These are phyloP conservation scores for Picathartes gymnocephalus DNA, from an alignment of 2,113 vertebrate species.

Conservation along the genomic window DNA sequence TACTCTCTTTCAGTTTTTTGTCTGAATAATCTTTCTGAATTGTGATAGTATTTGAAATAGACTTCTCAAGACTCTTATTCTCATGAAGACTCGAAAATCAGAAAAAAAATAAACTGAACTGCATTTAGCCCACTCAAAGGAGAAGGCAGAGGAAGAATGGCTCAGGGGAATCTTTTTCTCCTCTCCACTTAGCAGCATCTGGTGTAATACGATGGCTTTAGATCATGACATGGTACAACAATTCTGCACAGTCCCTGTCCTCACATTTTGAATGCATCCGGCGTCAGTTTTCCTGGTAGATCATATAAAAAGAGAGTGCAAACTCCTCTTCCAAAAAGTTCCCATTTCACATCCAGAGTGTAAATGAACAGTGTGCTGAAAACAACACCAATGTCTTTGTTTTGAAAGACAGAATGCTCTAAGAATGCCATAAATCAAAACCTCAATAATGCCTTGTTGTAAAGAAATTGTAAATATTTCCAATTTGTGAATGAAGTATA, in stretches of 20 bases:
- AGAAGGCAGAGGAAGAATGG: conserved; percentile 17
- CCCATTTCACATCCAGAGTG: conserved; percentile 45
- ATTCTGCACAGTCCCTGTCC: neutral
- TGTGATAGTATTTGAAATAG: conserved; percentile 29
- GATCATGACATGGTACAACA: neutral
- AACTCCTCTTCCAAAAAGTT: conserved; percentile 50
- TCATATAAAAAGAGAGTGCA: conserved; percentile 35
- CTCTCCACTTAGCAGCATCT: conserved; percentile 6
- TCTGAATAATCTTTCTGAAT: conserved; percentile 50
- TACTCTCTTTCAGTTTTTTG: neutral
- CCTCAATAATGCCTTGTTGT: conserved; percentile 75
- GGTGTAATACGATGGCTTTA: neutral
- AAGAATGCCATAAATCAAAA: conserved; percentile 67
- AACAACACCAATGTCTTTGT: conserved; percentile 66
- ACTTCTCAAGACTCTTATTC: conserved; percentile 24
- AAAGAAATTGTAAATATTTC: conserved; percentile 76
- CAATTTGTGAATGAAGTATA: conserved; percentile 74
- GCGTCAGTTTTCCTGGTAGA: conserved; percentile 9
- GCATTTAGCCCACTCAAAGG: neutral
- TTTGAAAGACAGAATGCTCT: conserved; percentile 73
- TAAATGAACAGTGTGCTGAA: conserved; percentile 52
- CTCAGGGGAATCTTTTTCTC: conserved; percentile 12
- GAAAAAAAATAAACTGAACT: neutral
- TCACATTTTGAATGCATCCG: neutral
- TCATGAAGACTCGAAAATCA: conserved; percentile 8